Evolutionary conservation across 2,888 invertebrate genomes (phyloP).

Genomic region (Ormyrus thymus): DNA sequence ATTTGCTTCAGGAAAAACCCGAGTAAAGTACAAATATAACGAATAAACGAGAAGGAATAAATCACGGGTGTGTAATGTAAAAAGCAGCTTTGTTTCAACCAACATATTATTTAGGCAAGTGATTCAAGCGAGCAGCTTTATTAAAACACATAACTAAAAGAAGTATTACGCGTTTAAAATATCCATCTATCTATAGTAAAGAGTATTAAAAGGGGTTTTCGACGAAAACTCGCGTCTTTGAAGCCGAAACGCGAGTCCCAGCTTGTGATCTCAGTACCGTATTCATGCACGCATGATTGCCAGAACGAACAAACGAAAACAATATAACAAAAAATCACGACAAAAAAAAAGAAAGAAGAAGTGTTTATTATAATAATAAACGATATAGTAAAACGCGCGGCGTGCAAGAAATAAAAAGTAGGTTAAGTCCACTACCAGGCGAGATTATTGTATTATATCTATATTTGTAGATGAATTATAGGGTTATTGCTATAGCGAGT

Average conservation of each 20-base stretch:
- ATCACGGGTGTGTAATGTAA: background rate
- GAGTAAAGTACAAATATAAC: background rate
- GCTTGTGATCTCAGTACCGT: constrained; percentile 71
- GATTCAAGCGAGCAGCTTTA: no score
- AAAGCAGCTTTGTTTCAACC: constrained; percentile 1
- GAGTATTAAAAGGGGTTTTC: constrained; percentile 28
- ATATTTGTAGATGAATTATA: constrained; percentile 30
- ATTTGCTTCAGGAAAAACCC: background rate
- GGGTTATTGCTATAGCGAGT: constrained; percentile 10
- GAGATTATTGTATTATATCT: constrained; percentile 37
- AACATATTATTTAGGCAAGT: constrained; percentile 3
- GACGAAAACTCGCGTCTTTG: constrained; percentile 55
- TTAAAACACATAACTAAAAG: background rate
- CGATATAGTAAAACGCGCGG: constrained; percentile 28
- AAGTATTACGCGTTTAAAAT: constrained; percentile 25
- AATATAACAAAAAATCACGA: constrained; percentile 8
- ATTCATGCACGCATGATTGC: constrained; percentile 61
- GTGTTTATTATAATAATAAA: constrained; percentile 30
- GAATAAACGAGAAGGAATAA: background rate
- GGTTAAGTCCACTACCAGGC: background rate
- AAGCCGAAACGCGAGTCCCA: constrained; percentile 62
- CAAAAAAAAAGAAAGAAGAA: background rate
- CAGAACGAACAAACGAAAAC: constrained; percentile 56
- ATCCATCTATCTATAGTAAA: background rate
- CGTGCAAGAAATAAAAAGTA: background rate